phyloP scores from a whole-genome alignment of 2,888 invertebrate species.

The Drosophila monieri region DNA sequence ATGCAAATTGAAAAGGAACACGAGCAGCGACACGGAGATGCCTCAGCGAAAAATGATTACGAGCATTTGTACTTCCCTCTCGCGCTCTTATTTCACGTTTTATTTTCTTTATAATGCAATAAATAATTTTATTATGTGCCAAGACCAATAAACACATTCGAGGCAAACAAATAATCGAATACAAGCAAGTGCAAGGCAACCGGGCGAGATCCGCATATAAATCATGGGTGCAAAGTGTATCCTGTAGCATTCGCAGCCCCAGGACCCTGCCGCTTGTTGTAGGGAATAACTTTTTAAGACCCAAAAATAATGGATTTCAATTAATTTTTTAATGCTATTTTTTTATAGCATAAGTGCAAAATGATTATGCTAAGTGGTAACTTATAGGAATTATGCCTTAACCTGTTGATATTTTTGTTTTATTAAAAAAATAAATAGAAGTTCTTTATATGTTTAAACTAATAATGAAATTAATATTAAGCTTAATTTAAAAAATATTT shows the following conservation, averaged over 20 bases:
- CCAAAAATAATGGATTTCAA: background rate
- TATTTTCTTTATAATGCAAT: slow-evolving; percentile 72
- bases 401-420: background rate
- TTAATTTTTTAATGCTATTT: background rate
- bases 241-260: background rate
- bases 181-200: slow-evolving; percentile 33
- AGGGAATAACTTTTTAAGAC: slow-evolving; percentile 3
- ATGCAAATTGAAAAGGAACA: slow-evolving; percentile 70
- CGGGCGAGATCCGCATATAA: slow-evolving; percentile 53
- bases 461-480: background rate
- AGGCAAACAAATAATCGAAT: slow-evolving; percentile 64
- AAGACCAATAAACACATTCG: slow-evolving; percentile 64
- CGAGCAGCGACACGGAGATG: slow-evolving; percentile 30
- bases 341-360: background rate
- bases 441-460: too few relatives aligned
- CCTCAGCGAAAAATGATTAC: slow-evolving; percentile 60
- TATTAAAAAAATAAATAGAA: background rate
- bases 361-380: background rate
- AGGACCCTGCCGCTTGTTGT: background rate
- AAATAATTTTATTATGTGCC: slow-evolving; percentile 76
- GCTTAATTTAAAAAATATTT: background rate
- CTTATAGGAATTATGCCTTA: background rate
- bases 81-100: slow-evolving; percentile 10
- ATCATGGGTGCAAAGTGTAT: slow-evolving; percentile 45
- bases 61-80: slow-evolving; percentile 46